Percentiles rank a stretch among this genome's conserved stretches.
These are phyloP conservation scores for Agrotis segetum DNA, from an alignment of 2,888 invertebrate species.

Conservation along the genomic window DNA sequence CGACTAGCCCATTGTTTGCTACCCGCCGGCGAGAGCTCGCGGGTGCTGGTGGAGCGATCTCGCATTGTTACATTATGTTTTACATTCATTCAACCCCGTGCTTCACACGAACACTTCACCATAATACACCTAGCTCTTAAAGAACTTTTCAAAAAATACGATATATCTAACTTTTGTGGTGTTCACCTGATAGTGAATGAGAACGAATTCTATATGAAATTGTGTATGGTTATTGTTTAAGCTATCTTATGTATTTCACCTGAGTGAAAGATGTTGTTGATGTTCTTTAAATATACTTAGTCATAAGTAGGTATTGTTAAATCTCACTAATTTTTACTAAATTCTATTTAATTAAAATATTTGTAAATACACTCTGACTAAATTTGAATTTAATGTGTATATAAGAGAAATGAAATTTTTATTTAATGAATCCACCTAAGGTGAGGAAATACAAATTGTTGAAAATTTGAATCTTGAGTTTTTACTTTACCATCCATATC, in stretches of 20 bases:
- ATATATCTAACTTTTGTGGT: constrained; percentile 75
- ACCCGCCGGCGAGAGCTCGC: constrained; percentile 45
- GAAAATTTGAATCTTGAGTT: constrained; percentile 81
- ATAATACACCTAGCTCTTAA: constrained; percentile 73
- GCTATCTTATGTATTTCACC: constrained; percentile 86
- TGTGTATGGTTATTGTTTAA: constrained; percentile 82
- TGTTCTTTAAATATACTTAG: constrained; percentile 87
- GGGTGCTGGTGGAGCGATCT: constrained; percentile 58
- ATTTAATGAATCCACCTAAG: constrained; percentile 90
- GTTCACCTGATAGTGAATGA: constrained; percentile 80
- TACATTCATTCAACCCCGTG: constrained; percentile 69
- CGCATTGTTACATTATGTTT: constrained; percentile 71
- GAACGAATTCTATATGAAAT: constrained; percentile 83
- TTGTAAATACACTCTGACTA: constrained; percentile 91
- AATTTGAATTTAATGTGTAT: constrained; percentile 91
- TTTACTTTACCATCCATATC: constrained; percentile 58
- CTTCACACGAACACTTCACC: constrained; percentile 71
- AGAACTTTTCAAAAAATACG: constrained; percentile 67
- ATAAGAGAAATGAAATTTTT: constrained; percentile 89
- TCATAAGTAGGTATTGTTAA: constrained; percentile 90
- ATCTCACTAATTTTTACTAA: constrained; percentile 91
- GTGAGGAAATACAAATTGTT: constrained; percentile 90
- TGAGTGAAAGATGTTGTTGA: constrained; percentile 89
- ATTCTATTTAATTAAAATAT: constrained; percentile 91
- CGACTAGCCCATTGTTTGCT: constrained; percentile 71